These are phyloP conservation scores for Aurelia sp. DNA, from an alignment of 30 jellyfish, hydroid and myxozoan species.

Conservation along the genomic window DNA sequence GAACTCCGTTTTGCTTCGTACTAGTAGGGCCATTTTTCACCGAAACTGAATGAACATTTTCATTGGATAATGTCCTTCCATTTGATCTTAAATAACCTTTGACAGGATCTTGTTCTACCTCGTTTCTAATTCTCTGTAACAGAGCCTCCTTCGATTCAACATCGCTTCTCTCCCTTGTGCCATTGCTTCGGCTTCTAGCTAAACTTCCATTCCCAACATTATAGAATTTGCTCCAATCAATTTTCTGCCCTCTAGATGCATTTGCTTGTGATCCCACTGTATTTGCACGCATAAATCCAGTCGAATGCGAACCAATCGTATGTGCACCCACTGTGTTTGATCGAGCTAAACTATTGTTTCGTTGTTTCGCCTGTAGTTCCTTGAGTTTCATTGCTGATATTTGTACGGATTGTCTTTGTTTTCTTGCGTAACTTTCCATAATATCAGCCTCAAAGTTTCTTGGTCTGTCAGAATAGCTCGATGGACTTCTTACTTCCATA, in stretches of 20 bases:
- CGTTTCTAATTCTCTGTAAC: slow-evolving; percentile 51
- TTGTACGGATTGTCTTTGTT: not conserved
- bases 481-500: not conserved
- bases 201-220: slow-evolving; percentile 22
- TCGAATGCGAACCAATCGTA: not conserved
- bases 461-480: not conserved
- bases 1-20: not conserved
- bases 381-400: not conserved
- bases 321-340: not conserved
- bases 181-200: not conserved
- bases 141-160: slow-evolving; percentile 65
- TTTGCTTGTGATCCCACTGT: slow-evolving; percentile 19
- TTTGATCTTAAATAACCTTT: not conserved
- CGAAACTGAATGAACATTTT: slow-evolving; percentile 21
- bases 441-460: slow-evolving; percentile 4
- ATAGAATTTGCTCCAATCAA: slow-evolving; percentile 42
- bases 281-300: slow-evolving; percentile 21
- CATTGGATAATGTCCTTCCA: slow-evolving; percentile 15
- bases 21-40: not conserved
- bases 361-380: not conserved
- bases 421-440: not conserved
- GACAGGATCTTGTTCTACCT: slow-evolving; percentile 48
- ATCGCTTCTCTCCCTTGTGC: slow-evolving; percentile 9
- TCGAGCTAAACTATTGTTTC: not conserved
- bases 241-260: slow-evolving; percentile 1